Conservation (phyloP, 2,888 invertebrate genomes). For the Cyclophora albipunctata region DNA sequence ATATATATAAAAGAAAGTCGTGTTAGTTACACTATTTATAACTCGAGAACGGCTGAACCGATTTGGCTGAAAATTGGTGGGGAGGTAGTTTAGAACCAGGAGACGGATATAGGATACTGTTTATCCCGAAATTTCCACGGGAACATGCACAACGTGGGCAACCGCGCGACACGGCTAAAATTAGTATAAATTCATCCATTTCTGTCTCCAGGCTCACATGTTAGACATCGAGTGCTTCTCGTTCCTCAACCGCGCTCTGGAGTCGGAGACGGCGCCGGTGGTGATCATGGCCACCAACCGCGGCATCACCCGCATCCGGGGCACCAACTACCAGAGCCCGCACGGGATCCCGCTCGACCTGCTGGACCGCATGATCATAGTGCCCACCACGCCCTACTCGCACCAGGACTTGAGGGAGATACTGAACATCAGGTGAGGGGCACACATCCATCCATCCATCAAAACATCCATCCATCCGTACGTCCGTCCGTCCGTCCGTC, state of each 20-base stretch:
- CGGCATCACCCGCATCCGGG: slow-evolving; percentile 94
- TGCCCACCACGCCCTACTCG: slow-evolving; percentile 91
- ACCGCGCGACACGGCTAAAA: too few species aligned
- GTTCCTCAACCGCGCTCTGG: slow-evolving; percentile 96
- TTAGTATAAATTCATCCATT: too few species aligned
- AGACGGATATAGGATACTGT: too few species aligned
- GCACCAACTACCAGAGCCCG: slow-evolving; percentile 94
- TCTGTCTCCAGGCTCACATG: slow-evolving; percentile 86
- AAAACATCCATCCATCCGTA: too few species aligned
- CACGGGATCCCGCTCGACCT: slow-evolving; percentile 98
- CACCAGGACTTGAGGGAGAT: slow-evolving; percentile 94
- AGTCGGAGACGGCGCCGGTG: slow-evolving; percentile 97
- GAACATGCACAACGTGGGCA: too few species aligned
- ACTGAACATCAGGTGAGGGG: slow-evolving; percentile 83
- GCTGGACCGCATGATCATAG: slow-evolving; percentile 95
- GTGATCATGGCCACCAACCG: slow-evolving; percentile 99
- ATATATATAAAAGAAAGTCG: too few species aligned
- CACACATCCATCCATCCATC: background rate
- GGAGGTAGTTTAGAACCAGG: too few species aligned
- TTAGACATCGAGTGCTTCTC: slow-evolving; percentile 99
- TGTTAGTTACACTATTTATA: too few species aligned
- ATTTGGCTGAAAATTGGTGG: too few species aligned
- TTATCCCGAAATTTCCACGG: too few species aligned
- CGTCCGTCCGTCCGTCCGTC: too few species aligned
- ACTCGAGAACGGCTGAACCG: too few species aligned